Conservation (phyloP, 2,888 invertebrate genomes). For the Drosophila sordidula region DNA sequence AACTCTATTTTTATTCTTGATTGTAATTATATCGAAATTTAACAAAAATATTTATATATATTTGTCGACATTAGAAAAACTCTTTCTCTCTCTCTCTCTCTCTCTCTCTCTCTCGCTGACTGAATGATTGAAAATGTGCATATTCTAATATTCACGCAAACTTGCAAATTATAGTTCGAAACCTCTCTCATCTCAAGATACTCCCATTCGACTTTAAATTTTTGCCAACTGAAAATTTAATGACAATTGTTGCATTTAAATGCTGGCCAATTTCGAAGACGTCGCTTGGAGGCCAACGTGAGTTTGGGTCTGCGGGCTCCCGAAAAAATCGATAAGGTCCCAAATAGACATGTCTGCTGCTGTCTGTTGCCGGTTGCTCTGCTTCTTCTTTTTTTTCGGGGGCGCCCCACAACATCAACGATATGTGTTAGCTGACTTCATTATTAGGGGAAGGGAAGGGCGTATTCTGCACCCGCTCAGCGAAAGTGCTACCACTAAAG, state of each 20-base stretch:
- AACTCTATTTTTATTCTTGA: background rate
- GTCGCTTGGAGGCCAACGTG: slow-evolving; percentile 24
- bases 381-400: slow-evolving; percentile 19
- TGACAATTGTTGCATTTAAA: slow-evolving; percentile 81
- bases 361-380: slow-evolving; percentile 12
- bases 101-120: background rate
- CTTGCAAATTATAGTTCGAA: background rate
- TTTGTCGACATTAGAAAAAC: too few relatives aligned
- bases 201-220: slow-evolving; percentile 21
- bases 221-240: slow-evolving; percentile 57
- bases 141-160: background rate
- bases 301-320: slow-evolving; percentile 20
- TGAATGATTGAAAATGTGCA: background rate
- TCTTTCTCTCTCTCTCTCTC: too few relatives aligned
- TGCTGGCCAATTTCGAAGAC: slow-evolving; percentile 64
- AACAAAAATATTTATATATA: too few relatives aligned
- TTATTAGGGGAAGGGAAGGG: slow-evolving; percentile 52
- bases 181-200: background rate
- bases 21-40: background rate
- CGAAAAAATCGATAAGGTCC: slow-evolving; percentile 73
- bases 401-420: slow-evolving; percentile 61
- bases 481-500: slow-evolving; percentile 55
- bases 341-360: slow-evolving; percentile 76
- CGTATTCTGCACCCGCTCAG: background rate
- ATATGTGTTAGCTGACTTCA: slow-evolving; percentile 76